Evolutionary conservation across 1,140 invertebrate genomes (phyloP).

Genomic region (Aplysia californica): DNA sequence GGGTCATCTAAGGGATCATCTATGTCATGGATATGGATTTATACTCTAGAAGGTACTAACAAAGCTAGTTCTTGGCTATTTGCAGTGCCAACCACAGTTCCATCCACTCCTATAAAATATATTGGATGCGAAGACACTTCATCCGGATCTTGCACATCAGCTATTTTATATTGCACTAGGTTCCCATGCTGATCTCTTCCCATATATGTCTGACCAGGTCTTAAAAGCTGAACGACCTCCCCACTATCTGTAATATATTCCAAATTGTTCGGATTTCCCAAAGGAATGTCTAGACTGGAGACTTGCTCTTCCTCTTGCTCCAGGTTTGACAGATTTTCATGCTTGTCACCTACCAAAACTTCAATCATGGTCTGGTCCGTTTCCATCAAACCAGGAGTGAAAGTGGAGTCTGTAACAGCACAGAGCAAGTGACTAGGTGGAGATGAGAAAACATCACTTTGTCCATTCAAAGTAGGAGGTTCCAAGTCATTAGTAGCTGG

Average conservation of each 20-base stretch:
- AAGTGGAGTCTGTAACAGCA: neutral
- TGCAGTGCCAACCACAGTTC: neutral
- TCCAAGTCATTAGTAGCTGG: too few relatives aligned
- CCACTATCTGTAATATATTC: neutral
- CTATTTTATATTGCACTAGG: conserved; percentile 10
- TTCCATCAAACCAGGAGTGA: neutral
- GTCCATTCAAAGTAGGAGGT: too few relatives aligned
- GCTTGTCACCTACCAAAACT: neutral
- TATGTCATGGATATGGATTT: too few relatives aligned
- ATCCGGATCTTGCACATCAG: neutral
- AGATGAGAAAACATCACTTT: neutral
- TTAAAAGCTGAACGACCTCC: neutral
- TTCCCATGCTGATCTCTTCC: conserved; percentile 7
- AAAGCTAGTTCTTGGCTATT: neutral
- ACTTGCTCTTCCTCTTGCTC: neutral
- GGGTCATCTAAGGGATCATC: too few relatives aligned
- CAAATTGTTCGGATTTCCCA: neutral
- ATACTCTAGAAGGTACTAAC: too few relatives aligned
- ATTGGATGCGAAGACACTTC: neutral
- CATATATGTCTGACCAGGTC: neutral
- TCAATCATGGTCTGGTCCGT: neutral
- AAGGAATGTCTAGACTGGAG: neutral
- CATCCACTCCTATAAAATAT: neutral
- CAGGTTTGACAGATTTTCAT: neutral
- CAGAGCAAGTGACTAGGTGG: neutral